Evolutionary conservation across 2,113 vertebrate genomes (phyloP).

Genomic region (Vireo altiloquus): DNA sequence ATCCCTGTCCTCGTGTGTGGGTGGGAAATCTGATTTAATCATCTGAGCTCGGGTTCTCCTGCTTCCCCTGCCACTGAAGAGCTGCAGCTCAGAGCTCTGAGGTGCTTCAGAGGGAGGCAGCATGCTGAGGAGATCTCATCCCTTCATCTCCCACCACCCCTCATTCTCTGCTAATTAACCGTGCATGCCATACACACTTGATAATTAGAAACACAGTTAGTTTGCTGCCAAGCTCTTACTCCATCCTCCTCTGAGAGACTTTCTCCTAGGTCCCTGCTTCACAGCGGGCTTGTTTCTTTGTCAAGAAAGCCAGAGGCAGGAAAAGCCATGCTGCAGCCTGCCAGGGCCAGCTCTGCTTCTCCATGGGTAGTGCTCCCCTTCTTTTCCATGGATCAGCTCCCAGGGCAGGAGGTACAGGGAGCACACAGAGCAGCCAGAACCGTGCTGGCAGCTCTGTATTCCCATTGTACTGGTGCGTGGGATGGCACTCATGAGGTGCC

Average conservation of each 20-base stretch:
- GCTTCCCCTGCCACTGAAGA: neutral
- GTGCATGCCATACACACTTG: neutral
- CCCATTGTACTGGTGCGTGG: neutral
- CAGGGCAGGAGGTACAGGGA: neutral
- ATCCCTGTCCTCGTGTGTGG: neutral
- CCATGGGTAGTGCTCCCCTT: neutral
- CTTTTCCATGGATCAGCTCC: neutral
- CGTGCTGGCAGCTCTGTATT: neutral
- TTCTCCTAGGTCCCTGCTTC: neutral
- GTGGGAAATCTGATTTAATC: conserved; percentile 1
- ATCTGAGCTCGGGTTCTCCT: neutral
- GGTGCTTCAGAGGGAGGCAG: conserved; percentile 7
- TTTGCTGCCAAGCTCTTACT: conserved; percentile 1
- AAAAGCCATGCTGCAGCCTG: neutral
- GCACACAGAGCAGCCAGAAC: neutral
- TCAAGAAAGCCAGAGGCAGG: neutral
- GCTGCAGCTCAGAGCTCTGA: neutral
- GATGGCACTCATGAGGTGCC: neutral
- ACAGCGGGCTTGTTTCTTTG: neutral
- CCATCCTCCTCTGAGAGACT: conserved; percentile 6
- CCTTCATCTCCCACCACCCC: neutral
- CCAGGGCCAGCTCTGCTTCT: neutral
- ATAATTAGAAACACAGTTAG: conserved; percentile 23
- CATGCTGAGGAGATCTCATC: neutral
- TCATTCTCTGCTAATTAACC: conserved; percentile 42